phyloP scores from a whole-genome alignment of 1,140 invertebrate species.

The Bicyclus anynana region DNA sequence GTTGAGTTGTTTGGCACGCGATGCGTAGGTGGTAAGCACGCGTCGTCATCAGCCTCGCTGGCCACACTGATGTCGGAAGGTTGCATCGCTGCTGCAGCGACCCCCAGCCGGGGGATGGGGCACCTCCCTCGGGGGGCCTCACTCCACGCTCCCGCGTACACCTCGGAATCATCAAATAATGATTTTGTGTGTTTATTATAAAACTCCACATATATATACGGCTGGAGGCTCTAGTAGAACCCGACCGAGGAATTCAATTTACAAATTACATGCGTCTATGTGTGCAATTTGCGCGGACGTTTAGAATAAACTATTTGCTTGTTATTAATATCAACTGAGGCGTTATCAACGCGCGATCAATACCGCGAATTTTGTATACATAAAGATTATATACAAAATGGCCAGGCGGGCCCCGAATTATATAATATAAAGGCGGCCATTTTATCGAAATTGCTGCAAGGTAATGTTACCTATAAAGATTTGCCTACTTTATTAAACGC shows the following conservation, averaged over 20 bases:
- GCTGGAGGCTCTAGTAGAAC: conserved; percentile 31
- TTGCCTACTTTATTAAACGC: not conserved
- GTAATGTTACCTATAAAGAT: not conserved
- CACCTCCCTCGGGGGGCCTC: conserved; percentile 36
- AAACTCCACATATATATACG: conserved; percentile 44
- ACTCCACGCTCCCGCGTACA: conserved; percentile 61
- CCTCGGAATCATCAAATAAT: conserved; percentile 75
- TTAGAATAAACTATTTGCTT: conserved; percentile 64
- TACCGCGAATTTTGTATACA: conserved; percentile 39
- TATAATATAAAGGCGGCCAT: conserved; percentile 24
- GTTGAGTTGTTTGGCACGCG: conserved; percentile 56
- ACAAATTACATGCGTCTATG: conserved; percentile 38
- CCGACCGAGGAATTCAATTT: conserved; percentile 49
- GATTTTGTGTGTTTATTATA: conserved; percentile 74
- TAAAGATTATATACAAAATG: conserved; percentile 32
- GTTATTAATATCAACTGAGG: conserved; percentile 57
- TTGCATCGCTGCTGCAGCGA: conserved; percentile 62
- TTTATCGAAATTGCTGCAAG: conserved; percentile 14
- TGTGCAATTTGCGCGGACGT: conserved; percentile 35
- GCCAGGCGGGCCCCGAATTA: conserved; percentile 18
- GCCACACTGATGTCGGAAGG: conserved; percentile 67
- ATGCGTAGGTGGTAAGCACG: conserved; percentile 74
- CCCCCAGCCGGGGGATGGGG: conserved; percentile 49
- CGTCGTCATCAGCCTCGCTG: conserved; percentile 64
- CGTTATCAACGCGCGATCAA: conserved; percentile 52